Conservation (phyloP, 2,888 invertebrate genomes). For the Formica aserva region DNA sequence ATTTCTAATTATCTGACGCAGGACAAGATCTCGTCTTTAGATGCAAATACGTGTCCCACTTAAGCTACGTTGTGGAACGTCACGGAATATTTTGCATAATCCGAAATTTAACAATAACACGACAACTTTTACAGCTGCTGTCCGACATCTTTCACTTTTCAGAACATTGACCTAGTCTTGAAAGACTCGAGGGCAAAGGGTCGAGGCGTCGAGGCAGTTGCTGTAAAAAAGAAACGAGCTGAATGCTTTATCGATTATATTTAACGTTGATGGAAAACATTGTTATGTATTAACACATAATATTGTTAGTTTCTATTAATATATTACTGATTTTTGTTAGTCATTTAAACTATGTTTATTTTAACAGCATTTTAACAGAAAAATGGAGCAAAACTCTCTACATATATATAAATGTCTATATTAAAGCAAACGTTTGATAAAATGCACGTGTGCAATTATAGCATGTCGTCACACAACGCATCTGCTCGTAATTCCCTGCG, state of each 20-base stretch:
- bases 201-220: slow-evolving; percentile 35
- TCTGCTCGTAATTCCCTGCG: slow-evolving; percentile 72
- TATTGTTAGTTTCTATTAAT: neutral
- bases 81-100: slow-evolving; percentile 79
- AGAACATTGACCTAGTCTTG: slow-evolving; percentile 80
- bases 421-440: neutral
- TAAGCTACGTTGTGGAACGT: slow-evolving; percentile 69
- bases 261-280: neutral
- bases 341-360: slow-evolving; percentile 14
- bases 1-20: slow-evolving; percentile 67
- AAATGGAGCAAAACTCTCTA: neutral
- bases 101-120: slow-evolving; percentile 76
- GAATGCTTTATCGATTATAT: slow-evolving; percentile 34
- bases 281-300: neutral
- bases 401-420: slow-evolving; percentile 12
- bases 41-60: slow-evolving; percentile 78
- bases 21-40: slow-evolving; percentile 75
- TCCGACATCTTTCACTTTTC: slow-evolving; percentile 62
- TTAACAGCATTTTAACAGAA: neutral
- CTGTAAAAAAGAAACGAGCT: slow-evolving; percentile 15
- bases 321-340: neutral
- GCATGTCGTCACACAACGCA: too few species aligned
- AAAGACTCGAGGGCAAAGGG: slow-evolving; percentile 64
- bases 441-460: slow-evolving; percentile 41
- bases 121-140: slow-evolving; percentile 71